These are phyloP conservation scores for Habrosyne pyritoides DNA, from an alignment of 2,888 invertebrate genomes.

Conservation along the genomic window DNA sequence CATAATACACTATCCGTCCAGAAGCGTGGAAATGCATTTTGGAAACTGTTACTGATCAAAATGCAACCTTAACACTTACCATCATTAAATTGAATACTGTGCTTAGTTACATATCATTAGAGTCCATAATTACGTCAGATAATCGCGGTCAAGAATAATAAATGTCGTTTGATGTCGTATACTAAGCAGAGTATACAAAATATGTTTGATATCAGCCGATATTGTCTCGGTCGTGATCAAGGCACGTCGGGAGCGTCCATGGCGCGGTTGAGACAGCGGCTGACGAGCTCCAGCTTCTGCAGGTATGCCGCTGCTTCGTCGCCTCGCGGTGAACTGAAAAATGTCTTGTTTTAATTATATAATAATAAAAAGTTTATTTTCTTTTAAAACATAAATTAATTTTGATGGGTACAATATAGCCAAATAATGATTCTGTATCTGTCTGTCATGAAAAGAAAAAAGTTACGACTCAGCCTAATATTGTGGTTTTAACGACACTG, in stretches of 20 bases:
- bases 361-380: too few relatives aligned
- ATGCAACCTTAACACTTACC: not conserved
- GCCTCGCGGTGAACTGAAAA: conserved; percentile 57
- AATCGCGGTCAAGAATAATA: not conserved
- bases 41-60: not conserved
- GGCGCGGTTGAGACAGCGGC: conserved; percentile 56
- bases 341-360: not conserved
- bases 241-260: conserved; percentile 37
- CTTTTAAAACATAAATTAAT: too few relatives aligned
- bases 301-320: conserved; percentile 57
- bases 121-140: not conserved
- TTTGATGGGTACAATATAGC: too few relatives aligned
- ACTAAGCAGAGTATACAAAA: not conserved
- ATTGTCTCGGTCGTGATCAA: not conserved
- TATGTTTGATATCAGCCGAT: not conserved
- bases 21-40: not conserved
- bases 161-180: not conserved
- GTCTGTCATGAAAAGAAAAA: too few relatives aligned
- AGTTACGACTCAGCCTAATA: too few relatives aligned
- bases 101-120: not conserved
- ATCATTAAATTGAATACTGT: not conserved
- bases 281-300: conserved; percentile 59
- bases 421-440: too few relatives aligned
- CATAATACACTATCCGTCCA: conserved; percentile 46
- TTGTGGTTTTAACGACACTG: too few relatives aligned